Conservation (phyloP, 2,113 vertebrate genomes). For the Amazona vittata region DNA sequence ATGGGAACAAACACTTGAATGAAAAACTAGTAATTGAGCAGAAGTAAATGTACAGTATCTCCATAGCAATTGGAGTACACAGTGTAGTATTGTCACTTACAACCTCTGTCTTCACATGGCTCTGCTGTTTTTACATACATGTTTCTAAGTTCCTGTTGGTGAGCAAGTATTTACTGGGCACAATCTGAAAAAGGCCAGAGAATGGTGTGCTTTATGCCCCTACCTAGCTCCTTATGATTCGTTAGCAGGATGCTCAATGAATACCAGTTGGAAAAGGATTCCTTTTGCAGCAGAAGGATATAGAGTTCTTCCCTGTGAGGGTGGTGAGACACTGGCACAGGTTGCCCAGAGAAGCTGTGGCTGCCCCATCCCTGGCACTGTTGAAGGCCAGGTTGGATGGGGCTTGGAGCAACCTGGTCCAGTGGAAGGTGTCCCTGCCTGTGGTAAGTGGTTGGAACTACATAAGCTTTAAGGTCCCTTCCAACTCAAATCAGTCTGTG, state of each 20-base stretch:
- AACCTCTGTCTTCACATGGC: neutral
- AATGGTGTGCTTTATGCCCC: accelerated
- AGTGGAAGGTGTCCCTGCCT: too few relatives aligned
- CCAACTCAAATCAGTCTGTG: too few relatives aligned
- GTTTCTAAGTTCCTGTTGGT: neutral
- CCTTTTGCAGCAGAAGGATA: neutral
- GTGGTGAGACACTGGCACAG: too few relatives aligned
- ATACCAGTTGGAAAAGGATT: neutral
- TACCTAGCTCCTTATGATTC: neutral
- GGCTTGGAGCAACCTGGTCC: too few relatives aligned
- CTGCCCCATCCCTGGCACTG: too few relatives aligned
- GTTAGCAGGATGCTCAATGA: neutral
- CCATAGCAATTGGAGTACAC: neutral
- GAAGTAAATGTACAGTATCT: neutral
- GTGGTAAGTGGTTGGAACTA: too few relatives aligned
- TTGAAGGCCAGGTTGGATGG: too few relatives aligned
- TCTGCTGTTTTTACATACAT: neutral
- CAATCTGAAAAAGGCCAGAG: neutral
- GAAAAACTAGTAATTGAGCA: neutral
- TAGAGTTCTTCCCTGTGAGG: too few relatives aligned
- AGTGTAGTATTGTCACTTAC: neutral
- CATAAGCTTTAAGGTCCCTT: too few relatives aligned
- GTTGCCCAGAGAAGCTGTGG: too few relatives aligned
- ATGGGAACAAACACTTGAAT: neutral
- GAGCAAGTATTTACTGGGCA: neutral